Base-by-base conservation (phyloP, 2,113 vertebrate species). In the Todiramphus saurophagus region DNA sequence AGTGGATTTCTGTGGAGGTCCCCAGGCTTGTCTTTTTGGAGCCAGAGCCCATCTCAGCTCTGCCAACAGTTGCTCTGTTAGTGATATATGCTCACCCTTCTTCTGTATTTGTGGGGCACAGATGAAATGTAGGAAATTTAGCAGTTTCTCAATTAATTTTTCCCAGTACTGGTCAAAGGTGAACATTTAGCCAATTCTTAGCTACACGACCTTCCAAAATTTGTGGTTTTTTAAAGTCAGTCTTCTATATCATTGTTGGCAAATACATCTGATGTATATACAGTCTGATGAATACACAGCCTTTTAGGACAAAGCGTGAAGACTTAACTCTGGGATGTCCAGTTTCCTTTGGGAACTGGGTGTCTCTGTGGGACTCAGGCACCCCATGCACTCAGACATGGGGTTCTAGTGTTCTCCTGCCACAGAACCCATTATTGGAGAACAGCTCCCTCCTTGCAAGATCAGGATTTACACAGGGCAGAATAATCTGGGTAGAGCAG, bases 361-460 rank as follows among this genome's bases (percentile, higher is more conserved):
- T 4, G 3, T 31, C 39, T 43, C n/a, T 53, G 46, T 16, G 17
- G n/a, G 51, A 56, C 44, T 74, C 30, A n/a, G 41, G 18, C 21
- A 55, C 8, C 1, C 8, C 16, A 14, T 7, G 5, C 28, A 10
- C 16, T 37, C 13, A 18, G 21, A 48, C 20, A 21, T 0, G 0
- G 31, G 24, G 33, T 77, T 23, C 37, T 59, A 86, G 33, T 3
- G 4, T 13, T 56, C 37, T 55, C 25, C 53, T 86, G 59, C 11
- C 55, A 6, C 7, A 27, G 25, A 63, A 7, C 12, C 21, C 13
- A 2, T 28, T 5, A 5, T 7, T 21, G 59, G 23, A 78, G 67
- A 73, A 50, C 6, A 15, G 11, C 7, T 87, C 21, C 43, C 41
- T 59, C 16, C 19, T 50, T 69, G 12, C 18, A 8, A 76, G 41